Evolutionary conservation across 2,888 invertebrate genomes (phyloP), one percentile per base, ranked within the genome.

Genomic region (Furcula furcula): DNA sequence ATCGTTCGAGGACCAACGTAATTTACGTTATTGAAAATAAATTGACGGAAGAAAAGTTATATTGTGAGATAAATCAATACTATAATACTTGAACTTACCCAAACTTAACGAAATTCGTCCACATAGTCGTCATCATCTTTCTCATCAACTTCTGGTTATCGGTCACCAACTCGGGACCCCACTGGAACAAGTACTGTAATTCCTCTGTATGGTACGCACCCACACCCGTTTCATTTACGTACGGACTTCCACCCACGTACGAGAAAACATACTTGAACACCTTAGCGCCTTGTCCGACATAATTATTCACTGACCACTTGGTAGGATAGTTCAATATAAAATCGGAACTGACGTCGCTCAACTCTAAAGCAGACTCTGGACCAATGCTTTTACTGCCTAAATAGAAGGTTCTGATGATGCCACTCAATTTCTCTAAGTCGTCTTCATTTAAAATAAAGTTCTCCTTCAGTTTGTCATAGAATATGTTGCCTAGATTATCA

Each of bases 61-160:
- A 3, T 11, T 31, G n/a, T 3, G n/a, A 21, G 10, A 15, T 21
- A 27, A 4, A 7, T 16, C 15, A 6, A n/a, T 12, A 5, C 21
- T 7, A 19, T 27, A 9, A 14, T 3, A 16, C 7, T 27, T 2
- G 5, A 16, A 55, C 68, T 55, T 31, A 76, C 76, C 71, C 70
- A 38, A 58, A 55, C 51, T 76, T 79, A 0, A 71, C 67, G 33
- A 82, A 78, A 29, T 80, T 73, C 0, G 64, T 55, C 70, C 76
- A 76, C 56, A 76, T 39, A 0, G 41, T 51, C 0, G 67, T 65
- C 63, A 76, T 67, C 7, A 52, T 39, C 1, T 72, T 58, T 5
- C 74, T 65, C 5, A 77, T 64, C 18, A 54, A 15, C 0, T 33
- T 36, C 29, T 73, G 67, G 29, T 76, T 74, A 4, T 52, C 55